phyloP scores from a whole-genome alignment of 1,140 invertebrate species.

The Druon quercuslanigerum region DNA sequence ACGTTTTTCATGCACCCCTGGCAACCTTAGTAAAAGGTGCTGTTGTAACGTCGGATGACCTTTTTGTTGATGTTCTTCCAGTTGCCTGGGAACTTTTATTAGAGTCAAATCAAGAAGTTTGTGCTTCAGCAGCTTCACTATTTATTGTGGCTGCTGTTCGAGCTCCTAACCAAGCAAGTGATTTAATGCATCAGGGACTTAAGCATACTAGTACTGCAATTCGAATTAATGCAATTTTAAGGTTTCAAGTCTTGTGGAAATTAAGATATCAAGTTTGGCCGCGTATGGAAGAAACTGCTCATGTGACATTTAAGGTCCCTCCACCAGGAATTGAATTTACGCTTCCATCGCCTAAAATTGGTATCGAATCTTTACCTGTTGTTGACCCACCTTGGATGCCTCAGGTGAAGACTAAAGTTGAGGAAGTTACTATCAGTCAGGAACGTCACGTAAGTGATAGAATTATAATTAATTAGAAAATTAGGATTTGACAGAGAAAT shows the following conservation, averaged over 20 bases:
- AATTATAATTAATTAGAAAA: not conserved
- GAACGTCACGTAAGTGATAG: constrained; percentile 91
- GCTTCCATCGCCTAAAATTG: constrained; percentile 98
- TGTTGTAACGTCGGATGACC: constrained; percentile 90
- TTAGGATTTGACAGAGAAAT: not conserved
- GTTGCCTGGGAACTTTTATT: constrained; percentile 96
- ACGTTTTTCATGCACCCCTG: constrained; percentile 93
- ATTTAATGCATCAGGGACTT: constrained; percentile 91
- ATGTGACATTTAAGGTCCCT: constrained; percentile 96
- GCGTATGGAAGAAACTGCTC: constrained; percentile 98
- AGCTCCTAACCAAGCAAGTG: constrained; percentile 89
- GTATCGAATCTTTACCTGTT: constrained; percentile 93
- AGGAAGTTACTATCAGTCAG: constrained; percentile 99
- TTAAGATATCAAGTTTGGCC: constrained; percentile 99
- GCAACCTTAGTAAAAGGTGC: constrained; percentile 94
- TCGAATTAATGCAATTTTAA: constrained; percentile 87
- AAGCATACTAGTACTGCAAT: constrained; percentile 87
- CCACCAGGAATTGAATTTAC: constrained; percentile 99
- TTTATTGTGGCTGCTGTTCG: constrained; percentile 95
- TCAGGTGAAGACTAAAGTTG: constrained; percentile 97
- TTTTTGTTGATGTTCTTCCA: constrained; percentile 90
- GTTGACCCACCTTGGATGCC: constrained; percentile 99
- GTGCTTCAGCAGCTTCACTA: constrained; percentile 88
- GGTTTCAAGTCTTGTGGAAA: constrained; percentile 97
- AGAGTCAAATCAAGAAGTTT: constrained; percentile 86